Percentiles rank a stretch among this genome's conserved stretches.
phyloP scores from a whole-genome alignment of 2,797 vertebrate species.

The Coccyzus lansbergi region DNA sequence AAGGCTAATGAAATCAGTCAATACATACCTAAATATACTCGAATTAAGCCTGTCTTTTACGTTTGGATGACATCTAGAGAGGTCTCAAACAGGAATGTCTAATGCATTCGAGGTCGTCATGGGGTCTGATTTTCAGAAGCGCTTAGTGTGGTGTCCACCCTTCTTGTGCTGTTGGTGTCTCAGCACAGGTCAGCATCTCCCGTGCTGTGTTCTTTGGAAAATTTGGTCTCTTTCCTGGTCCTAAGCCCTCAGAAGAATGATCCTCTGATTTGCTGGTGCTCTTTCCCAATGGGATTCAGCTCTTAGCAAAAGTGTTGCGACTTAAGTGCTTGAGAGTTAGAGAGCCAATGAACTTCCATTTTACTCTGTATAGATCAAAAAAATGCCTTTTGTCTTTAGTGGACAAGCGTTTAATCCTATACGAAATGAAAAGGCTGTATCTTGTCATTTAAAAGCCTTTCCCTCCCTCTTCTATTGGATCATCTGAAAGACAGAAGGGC shows the following conservation, averaged over 20 bases:
- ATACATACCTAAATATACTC: background rate
- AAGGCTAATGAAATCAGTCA: background rate
- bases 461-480: rapidly evolving
- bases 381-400: background rate
- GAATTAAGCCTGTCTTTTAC: background rate
- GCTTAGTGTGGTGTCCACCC: background rate
- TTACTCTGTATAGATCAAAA: background rate
- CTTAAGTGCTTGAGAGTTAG: background rate
- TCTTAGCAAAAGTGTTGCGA: background rate
- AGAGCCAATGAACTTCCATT: too few relatives aligned
- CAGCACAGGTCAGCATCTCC: background rate
- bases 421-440: background rate
- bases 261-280: background rate
- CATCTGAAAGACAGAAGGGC: background rate
- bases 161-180: background rate
- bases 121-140: background rate
- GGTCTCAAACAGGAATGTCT: background rate
- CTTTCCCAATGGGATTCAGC: background rate
- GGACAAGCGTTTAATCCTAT: background rate
- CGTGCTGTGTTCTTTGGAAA: background rate
- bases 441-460: background rate
- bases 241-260: background rate
- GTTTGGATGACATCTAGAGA: background rate
- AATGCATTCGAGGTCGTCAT: background rate
- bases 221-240: background rate